These are phyloP conservation scores for Gorsachius goisagi DNA, from an alignment of 2,113 vertebrate genomes.

Conservation along the genomic window DNA sequence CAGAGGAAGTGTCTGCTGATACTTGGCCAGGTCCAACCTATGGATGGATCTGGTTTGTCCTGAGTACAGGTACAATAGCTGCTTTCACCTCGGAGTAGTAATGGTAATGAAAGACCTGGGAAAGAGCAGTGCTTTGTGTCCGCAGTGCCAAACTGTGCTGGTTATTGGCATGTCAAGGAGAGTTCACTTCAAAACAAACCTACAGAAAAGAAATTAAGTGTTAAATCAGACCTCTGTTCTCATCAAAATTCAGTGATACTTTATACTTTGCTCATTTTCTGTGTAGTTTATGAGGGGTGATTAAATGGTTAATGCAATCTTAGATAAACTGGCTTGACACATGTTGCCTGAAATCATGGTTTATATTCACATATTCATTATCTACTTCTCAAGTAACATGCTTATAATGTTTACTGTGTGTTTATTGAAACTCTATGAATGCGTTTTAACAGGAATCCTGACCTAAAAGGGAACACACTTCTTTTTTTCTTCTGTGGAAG, in stretches of 20 bases:
- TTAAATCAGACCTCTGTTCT: not conserved
- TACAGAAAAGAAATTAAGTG: not conserved
- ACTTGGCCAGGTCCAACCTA: not conserved
- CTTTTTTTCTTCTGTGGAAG: not conserved
- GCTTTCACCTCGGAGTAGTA: not conserved
- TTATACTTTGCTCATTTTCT: not conserved
- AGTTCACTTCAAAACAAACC: not conserved
- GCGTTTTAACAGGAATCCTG: not conserved
- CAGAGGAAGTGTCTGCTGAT: not conserved
- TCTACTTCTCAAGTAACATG: not conserved
- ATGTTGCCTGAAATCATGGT: not conserved
- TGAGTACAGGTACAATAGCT: rapidly evolving
- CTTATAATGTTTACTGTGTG: not conserved
- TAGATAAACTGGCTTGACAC: not conserved
- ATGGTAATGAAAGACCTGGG: not conserved
- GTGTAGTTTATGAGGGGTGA: not conserved
- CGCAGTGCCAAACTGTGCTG: not conserved
- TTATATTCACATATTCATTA: not conserved
- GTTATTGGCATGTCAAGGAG: not conserved
- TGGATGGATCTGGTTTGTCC: not conserved
- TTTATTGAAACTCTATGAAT: not conserved
- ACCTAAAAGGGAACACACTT: not conserved
- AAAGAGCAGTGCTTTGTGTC: not conserved
- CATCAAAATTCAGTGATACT: not conserved
- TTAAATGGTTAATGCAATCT: not conserved